phyloP scores from a whole-genome alignment of 2,888 invertebrate genomes.

The Adela reaumurella region DNA sequence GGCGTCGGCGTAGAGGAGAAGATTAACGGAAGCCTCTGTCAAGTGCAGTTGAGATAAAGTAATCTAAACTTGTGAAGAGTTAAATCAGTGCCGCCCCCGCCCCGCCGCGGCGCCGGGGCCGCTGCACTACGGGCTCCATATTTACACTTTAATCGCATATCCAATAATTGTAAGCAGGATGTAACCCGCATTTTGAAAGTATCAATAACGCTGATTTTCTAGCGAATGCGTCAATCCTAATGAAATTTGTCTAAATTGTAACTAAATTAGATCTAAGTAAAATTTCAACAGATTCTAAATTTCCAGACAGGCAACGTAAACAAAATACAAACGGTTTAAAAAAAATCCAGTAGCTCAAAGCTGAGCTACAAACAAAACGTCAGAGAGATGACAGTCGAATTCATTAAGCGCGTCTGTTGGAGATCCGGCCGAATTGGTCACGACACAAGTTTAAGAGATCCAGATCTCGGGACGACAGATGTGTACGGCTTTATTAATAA shows the following conservation, averaged over 20 bases:
- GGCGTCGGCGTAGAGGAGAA: conserved; percentile 15
- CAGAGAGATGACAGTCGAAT: conserved; percentile 2
- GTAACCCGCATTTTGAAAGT: neutral
- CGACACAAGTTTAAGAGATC: conserved; percentile 25
- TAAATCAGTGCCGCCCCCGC: conserved; percentile 25
- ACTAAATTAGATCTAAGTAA: no score
- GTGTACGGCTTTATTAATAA: conserved; percentile 30
- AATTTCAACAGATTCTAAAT: no score
- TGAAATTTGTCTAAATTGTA: no score
- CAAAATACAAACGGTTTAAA: conserved; percentile 7
- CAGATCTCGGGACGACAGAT: conserved; percentile 29
- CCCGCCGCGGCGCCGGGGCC: conserved; percentile 5
- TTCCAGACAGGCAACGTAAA: no score
- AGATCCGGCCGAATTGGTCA: conserved; percentile 1
- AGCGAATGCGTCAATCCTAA: no score
- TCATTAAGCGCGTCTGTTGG: neutral
- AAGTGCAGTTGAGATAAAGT: conserved; percentile 36
- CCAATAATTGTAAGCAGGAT: conserved; percentile 8
- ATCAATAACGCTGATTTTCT: no score
- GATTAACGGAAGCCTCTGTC: conserved; percentile 31
- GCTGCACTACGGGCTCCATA: conserved; percentile 10
- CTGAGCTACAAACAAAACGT: conserved; percentile 10
- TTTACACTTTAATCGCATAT: conserved; percentile 14
- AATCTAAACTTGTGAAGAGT: conserved; percentile 33
- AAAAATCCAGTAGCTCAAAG: conserved; percentile 7